Base-by-base conservation (phyloP, 2,888 invertebrate genomes). In the Xestia c-nigrum region DNA sequence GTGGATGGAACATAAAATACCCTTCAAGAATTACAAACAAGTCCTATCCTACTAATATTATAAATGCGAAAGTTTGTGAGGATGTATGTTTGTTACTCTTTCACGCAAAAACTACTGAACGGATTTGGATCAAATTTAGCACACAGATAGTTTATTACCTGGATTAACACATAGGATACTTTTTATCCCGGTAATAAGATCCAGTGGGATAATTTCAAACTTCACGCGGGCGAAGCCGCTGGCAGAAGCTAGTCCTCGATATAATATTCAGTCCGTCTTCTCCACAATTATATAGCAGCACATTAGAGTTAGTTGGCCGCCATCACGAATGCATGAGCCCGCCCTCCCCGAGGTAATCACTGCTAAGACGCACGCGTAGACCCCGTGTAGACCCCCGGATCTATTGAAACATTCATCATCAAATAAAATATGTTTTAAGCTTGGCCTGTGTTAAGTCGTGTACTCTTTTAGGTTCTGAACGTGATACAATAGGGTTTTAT, bases 401-500 rank as follows among this genome's bases (percentile, higher is more conserved):
- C 78, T 81, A 85, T 85, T 87, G 80, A 88, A 88, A 88, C 78
- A 88, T 86, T 85, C 64, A 86, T 82, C 78, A 78, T 79, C 67
- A 76, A 76, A 84, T 74, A 80, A 84, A 81, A 85, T 79, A 84
- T 85, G 67, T 78, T 82, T 78, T 74, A 72, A 81, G 85, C 63
- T 59, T 12, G 12, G 31, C 4, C 47, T 73, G 61, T 31, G 61
- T 77, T 76, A 52, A 66, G 5, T 55, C 19, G 50, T 46, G 24
- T 71, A 57, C 50, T 72, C 31, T 70, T 47, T 40, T n/a, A 63
- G 14, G 40, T 40, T n/a, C 40, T 40, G 21, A 6, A 12, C 0
- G 12, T 40, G 6, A 40, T n/a, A 59, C 59, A 31, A 59, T 43
- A 24, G 31, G 31, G 76, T 21, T 31, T 47, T 2, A 24, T 16